Evolutionary conservation across 2,113 vertebrate species (phyloP), one percentile per base, ranked within the genome.

Genomic region (Leiothrix lutea): DNA sequence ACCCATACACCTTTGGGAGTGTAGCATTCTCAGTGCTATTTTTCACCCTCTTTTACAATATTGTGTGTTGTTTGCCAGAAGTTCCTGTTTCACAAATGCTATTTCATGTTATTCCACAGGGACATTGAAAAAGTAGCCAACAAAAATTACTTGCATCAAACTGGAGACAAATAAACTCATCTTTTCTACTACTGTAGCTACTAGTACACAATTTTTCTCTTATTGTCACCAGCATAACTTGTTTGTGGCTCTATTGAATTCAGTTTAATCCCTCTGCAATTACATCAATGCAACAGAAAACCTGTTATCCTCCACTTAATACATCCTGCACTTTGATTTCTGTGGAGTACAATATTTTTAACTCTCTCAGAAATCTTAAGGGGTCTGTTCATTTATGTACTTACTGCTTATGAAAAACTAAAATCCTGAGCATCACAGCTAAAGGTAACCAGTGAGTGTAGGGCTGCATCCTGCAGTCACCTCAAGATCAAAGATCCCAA

Each of bases 31-130:
- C 57, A 69, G 22, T 54, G 26, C 1, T 67, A 40, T 78, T 86
- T 93, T 91, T 58, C 29, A 2, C 42, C 14, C 20, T 28, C 28
- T 80, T 89, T 80, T 88, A 53, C 23, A 75, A 65, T 66, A 75
- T 3, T 45, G 53, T 57, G 16, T 17, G 50, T 38, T 87, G 51
- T 91, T 95, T 91, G 64, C 62, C 60, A 87, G 81, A 83, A 80
- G 51, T 24, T 96, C 26, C 24, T 66, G 23, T 90, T 96, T 93
- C 94, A 88, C 45, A 88, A 88, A 74, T 31, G n/a, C 19, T 71
- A 70, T 92, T 95, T 78, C 28, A 24, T 54, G 50, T 73, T 92
- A 60, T 93, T 79, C 83, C 71, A 57, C 8, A 36, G 56, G 38
- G 36, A 85, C 35, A 77, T 2, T 71, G 82, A 82, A 80, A 96